Evolutionary conservation across 2,113 vertebrate genomes (phyloP), one percentile per base, ranked within the genome.

Genomic region (Myiozetetes cayanensis): DNA sequence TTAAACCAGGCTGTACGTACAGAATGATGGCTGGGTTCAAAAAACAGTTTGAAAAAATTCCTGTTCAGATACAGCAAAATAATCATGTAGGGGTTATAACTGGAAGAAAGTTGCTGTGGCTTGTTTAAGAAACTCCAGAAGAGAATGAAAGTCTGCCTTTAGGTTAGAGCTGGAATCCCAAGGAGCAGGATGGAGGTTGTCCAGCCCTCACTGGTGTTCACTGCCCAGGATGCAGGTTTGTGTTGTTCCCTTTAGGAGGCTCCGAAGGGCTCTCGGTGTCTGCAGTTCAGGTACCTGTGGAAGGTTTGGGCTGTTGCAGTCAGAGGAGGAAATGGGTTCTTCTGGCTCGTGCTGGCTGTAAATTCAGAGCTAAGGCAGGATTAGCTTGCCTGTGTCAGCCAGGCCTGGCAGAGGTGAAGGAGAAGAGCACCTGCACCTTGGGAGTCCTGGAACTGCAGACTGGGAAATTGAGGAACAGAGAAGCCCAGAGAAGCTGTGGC

Each of bases 401-500:
- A 33, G 53, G 50, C 33, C 68, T 33, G 72, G 67, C 44, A 7
- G 1, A 78, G 44, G 33, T 23, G 50, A n/a, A 56, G 19, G 90
- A 28, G 12, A 82, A 68, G 43, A 27, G 35, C 43, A 4, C 0
- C 2, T 63, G 47, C 31, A 2, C 1, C 5, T 6, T 1, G 41
- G 66, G 52, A 75, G 39, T 2, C 1, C 25, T 47, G 8, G 8
- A 22, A 2, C 3, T 9, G 47, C 59, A 58, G 68, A 47, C 16
- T 1, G 3, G 41, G 56, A 37, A 8, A 2, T 6, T 2, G 15
- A 72, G 72, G 82, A 28, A 2, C 56, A 37, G 15, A 2, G 44
- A 6, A 58, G 58, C 3, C 6, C 75, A 72, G 66, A 72, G 35
- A 0, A 43, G 76, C 68, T 66, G 67, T 3, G 76, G 35, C 58